These are phyloP conservation scores for Eulemur albifrons DNA, from an alignment of 2,797 vertebrate genomes.

Conservation along the genomic window DNA sequence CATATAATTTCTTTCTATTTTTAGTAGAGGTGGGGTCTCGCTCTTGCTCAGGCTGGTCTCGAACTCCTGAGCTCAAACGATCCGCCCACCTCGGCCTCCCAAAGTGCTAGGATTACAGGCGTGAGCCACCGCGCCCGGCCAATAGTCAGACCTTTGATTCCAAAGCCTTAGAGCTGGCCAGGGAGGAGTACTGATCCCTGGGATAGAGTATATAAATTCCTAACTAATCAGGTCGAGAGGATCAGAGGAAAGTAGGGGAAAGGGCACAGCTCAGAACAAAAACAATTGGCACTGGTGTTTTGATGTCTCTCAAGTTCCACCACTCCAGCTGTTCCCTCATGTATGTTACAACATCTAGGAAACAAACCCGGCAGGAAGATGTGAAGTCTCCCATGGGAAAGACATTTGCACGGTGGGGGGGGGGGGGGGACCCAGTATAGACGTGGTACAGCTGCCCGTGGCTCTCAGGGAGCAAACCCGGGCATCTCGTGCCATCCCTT, in stretches of 20 bases:
- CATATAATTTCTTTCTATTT: too few species aligned
- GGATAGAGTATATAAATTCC: background rate
- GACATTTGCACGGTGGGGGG: background rate
- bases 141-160: background rate
- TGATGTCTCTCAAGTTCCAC: background rate
- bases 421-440: background rate
- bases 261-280: slow-evolving; percentile 2
- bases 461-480: background rate
- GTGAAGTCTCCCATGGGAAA: too few species aligned
- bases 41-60: too few species aligned
- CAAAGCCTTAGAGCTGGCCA: background rate
- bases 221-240: slow-evolving; percentile 30
- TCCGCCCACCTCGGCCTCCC: too few species aligned
- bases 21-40: too few species aligned
- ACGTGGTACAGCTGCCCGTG: background rate
- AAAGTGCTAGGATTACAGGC: too few species aligned
- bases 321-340: fast-evolving
- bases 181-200: background rate
- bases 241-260: slow-evolving; percentile 33
- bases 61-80: too few species aligned
- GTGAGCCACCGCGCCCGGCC: too few species aligned
- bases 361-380: background rate
- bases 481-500: fast-evolving
- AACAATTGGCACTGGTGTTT: background rate
- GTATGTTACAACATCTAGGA: too few species aligned